Evolutionary conservation across 2,797 vertebrate genomes (phyloP), one percentile per base, ranked within the genome.

Genomic region (Hyperoplus immaculatus): DNA sequence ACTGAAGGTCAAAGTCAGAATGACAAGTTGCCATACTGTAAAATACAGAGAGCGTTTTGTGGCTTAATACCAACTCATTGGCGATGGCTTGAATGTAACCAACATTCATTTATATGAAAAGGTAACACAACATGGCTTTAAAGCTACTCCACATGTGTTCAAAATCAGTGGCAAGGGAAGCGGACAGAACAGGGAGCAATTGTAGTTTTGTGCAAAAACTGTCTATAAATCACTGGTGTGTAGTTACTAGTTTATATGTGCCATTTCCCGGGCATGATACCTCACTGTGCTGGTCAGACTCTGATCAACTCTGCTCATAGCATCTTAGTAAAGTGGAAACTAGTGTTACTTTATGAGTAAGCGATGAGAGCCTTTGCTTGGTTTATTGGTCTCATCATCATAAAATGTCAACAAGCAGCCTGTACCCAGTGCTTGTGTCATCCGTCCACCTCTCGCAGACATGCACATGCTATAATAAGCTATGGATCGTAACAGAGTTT

Each of bases 401-500:
- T 77, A 29, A 29, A 29, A 29, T 29, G 29, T 29, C 42, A 59
- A 5, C 38, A 15, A 10, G 2, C 29, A 54, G 50, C 56, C 74
- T 70, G 12, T 1, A 64, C 38, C 75, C 55, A 59, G 38, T n/a
- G 56, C 60, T 70, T 64, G 21, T 67, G 45, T 67, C 59, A 39
- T 71, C 69, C 64, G 59, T 67, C 64, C 74, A 50, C 85, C 61
- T 57, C 62, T 47, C 68, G 76, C 62, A 77, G 81, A 85, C 72
- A 50, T 65, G 53, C 72, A 77, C 69, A 73, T 76, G 70, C 77
- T 77, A 45, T 45, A 43, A 84, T 85, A 81, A 84, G 61, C 77
- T 81, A 68, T 68, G 58, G 53, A 86, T 72, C 39, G 12, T 51
- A 63, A 73, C 61, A 87, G 79, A 87, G 82, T 79, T 89, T 83